These are phyloP conservation scores for Periparus ater DNA, from an alignment of 2,797 vertebrate species.

Conservation along the genomic window DNA sequence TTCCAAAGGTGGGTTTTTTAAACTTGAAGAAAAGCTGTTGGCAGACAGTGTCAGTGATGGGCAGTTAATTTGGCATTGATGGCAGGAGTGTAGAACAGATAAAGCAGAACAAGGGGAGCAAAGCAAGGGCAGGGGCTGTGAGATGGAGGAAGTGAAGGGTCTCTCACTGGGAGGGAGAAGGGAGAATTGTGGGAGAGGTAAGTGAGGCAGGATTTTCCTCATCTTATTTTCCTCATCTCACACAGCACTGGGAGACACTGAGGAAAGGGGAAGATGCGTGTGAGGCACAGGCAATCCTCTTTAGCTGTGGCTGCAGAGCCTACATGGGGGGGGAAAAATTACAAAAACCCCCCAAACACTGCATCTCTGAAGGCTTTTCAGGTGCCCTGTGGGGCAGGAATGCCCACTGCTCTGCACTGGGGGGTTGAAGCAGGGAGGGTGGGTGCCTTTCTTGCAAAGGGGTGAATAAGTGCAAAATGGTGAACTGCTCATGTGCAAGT, in stretches of 20 bases:
- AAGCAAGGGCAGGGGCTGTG: accelerated
- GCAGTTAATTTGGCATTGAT: not conserved
- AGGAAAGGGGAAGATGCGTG: no score
- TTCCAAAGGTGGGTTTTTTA: not conserved
- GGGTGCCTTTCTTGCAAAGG: not conserved
- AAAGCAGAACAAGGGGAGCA: not conserved
- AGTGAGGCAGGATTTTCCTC: not conserved
- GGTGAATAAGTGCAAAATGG: not conserved
- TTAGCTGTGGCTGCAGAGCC: not conserved
- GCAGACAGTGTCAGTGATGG: not conserved
- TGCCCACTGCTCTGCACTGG: not conserved
- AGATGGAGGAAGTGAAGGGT: accelerated
- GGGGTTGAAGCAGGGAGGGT: not conserved
- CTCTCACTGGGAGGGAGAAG: accelerated
- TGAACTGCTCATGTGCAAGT: not conserved
- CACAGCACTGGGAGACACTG: accelerated
- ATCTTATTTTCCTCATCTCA: not conserved
- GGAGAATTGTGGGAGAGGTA: accelerated
- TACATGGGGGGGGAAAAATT: accelerated
- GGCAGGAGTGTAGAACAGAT: not conserved
- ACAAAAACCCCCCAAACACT: accelerated
- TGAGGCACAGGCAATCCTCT: not conserved
- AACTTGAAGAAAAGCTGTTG: not conserved
- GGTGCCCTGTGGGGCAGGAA: not conserved
- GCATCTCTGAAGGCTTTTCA: not conserved